Evolutionary conservation across 2,113 vertebrate species (phyloP).

Genomic region (Gulo gulo): DNA sequence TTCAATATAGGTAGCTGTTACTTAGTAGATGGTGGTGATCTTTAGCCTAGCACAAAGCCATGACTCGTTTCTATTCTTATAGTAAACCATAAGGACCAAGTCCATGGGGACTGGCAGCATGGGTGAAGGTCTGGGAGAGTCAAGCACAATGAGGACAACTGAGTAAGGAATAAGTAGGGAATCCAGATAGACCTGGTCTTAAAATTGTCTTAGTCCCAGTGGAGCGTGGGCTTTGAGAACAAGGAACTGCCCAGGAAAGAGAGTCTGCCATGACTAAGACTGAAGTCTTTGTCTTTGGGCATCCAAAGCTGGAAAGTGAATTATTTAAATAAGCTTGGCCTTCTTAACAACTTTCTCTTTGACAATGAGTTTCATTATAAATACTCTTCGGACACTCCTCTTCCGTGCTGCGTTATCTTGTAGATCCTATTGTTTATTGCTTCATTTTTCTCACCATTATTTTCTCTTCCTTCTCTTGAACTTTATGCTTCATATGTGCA

Average conservation of each 20-base stretch:
- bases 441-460: neutral
- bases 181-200: neutral
- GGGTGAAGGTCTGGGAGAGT: neutral
- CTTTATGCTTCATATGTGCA: neutral
- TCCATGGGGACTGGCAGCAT: neutral
- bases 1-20: neutral
- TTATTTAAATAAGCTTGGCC: neutral
- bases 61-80: neutral
- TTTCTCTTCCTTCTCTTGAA: neutral
- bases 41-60: neutral
- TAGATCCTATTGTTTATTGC: neutral
- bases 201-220: neutral
- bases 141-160: neutral
- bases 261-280: neutral
- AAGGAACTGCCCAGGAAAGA: neutral
- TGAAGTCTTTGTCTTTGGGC: neutral
- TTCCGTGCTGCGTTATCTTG: neutral
- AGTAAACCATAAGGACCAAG: neutral
- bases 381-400: neutral
- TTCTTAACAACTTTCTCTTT: neutral
- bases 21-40: neutral
- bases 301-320: neutral
- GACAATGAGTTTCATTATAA: neutral
- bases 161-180: neutral
- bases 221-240: neutral